A percentile compares a stretch with the other conserved stretches of the same genome.
phyloP scores from a whole-genome alignment of 1,140 invertebrate genomes.

The Drosophila mojavensis region DNA sequence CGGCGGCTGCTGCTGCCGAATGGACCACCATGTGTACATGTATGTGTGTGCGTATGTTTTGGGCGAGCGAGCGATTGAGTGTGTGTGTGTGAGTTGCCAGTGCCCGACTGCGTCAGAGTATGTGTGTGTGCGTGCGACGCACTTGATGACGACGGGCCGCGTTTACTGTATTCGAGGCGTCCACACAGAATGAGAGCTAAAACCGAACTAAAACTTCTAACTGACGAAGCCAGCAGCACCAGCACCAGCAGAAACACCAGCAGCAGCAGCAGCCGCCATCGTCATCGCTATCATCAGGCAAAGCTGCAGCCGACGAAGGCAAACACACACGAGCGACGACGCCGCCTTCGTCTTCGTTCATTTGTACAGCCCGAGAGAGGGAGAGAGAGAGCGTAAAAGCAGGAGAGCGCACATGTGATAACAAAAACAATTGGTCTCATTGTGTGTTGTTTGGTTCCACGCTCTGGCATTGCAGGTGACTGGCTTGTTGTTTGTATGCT shows the following conservation, averaged over 20 bases:
- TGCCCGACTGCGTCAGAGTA: slow-evolving; percentile 8
- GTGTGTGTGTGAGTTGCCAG: slow-evolving; percentile 18
- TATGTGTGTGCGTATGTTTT: slow-evolving; percentile 27
- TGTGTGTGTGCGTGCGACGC: slow-evolving; percentile 64
- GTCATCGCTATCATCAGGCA: slow-evolving; percentile 15
- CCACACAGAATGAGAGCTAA: slow-evolving; percentile 80
- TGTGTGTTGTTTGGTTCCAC: slow-evolving; percentile 23
- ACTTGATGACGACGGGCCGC: slow-evolving; percentile 30
- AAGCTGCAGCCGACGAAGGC: slow-evolving; percentile 34
- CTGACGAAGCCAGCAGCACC: slow-evolving; percentile 27
- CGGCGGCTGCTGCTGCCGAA: slow-evolving; percentile 41
- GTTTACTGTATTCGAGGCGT: slow-evolving; percentile 53
- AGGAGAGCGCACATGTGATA: slow-evolving; percentile 28
- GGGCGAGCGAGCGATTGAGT: background rate
- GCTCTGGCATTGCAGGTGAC: slow-evolving; percentile 30
- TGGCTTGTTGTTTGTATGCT: background rate
- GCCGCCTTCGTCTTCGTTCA: slow-evolving; percentile 24
- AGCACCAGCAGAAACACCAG: slow-evolving; percentile 10
- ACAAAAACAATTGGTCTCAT: slow-evolving; percentile 43
- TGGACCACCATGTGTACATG: slow-evolving; percentile 27
- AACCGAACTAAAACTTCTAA: slow-evolving; percentile 75
- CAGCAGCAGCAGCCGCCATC: slow-evolving; percentile 31
- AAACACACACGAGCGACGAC: slow-evolving; percentile 25
- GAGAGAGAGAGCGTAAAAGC: slow-evolving; percentile 1
- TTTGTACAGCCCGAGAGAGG: slow-evolving; percentile 16